These are phyloP conservation scores for Caenorhabditis uteleia DNA, from an alignment of 2,888 invertebrate genomes.

Conservation along the genomic window DNA sequence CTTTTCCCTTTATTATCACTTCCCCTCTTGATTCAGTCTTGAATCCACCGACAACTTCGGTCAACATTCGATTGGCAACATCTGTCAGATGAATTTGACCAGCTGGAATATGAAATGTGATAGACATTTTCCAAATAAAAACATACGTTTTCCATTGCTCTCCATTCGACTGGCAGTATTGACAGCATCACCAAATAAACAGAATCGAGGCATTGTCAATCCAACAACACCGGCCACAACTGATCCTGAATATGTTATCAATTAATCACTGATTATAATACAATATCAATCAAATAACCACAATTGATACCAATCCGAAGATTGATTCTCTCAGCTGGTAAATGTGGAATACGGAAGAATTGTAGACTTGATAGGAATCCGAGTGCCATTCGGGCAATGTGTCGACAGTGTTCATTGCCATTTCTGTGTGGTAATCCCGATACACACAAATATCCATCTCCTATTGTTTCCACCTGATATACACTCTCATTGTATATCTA, in stretches of 20 bases:
- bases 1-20: constrained; percentile 58
- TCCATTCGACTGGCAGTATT: constrained; percentile 60
- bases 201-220: constrained; percentile 58
- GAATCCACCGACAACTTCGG: constrained; percentile 56
- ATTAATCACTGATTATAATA: neutral
- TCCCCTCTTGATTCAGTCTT: constrained; percentile 59
- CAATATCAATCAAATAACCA: constrained; percentile 14
- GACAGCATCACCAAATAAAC: constrained; percentile 61
- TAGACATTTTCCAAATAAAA: neutral
- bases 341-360: constrained; percentile 44
- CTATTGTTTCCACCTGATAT: constrained; percentile 40
- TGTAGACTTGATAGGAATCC: constrained; percentile 38
- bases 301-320: constrained; percentile 56
- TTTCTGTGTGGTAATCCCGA: constrained; percentile 57
- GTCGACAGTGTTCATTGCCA: constrained; percentile 49
- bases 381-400: constrained; percentile 46
- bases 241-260: constrained; percentile 20
- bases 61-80: constrained; percentile 53
- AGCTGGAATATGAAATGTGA: constrained; percentile 41
- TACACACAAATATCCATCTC: constrained; percentile 55
- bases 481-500: no score
- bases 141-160: constrained; percentile 32
- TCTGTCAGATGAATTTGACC: constrained; percentile 61
- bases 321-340: constrained; percentile 51
- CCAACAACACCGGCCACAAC: constrained; percentile 58